Percentiles rank a stretch among this genome's conserved stretches.
Evolutionary conservation across 1,140 invertebrate genomes (phyloP).

Genomic region (honey bee (Apis mellifera)): Amel_HAv3.1 CM009932.2:6382501-6383000

Average conservation of each 20-base stretch:
- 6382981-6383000: conserved; percentile 57
- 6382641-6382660: conserved; percentile 57
- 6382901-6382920: conserved; percentile 51
- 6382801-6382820: conserved; percentile 47
- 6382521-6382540: not conserved
- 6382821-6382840: conserved; percentile 4
- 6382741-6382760: not conserved
- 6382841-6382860: conserved; percentile 26
- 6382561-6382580: conserved; percentile 10
- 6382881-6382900: conserved; percentile 71
- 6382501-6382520: not conserved
- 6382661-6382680: conserved; percentile 59
- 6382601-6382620: not conserved
- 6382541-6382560: conserved; percentile 11
- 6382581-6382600: not conserved
- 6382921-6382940: conserved; percentile 68
- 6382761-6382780: not conserved
- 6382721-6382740: conserved; percentile 40
- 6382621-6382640: conserved; percentile 67
- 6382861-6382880: conserved; percentile 76
- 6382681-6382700: conserved; percentile 60
- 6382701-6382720: conserved; percentile 23
- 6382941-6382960: conserved; percentile 34
- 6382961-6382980: conserved; percentile 51
- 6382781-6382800: conserved; percentile 61